These are phyloP conservation scores for Telmatochromis brachygnathus DNA, from an alignment of 2,113 vertebrate species.

Conservation along the genomic window DNA sequence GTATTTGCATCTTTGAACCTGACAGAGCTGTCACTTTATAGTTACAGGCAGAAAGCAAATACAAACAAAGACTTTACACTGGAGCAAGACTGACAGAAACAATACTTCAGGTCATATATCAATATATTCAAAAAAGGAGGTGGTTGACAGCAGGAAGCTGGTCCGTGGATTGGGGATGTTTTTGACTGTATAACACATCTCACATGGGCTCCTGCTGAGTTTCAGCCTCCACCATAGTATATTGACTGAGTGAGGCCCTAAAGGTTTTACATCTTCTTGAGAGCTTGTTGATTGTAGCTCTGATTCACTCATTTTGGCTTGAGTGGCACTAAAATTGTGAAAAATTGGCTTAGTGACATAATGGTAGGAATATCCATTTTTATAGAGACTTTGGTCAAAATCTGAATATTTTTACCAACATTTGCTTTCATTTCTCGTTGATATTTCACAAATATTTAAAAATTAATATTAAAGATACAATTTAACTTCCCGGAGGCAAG, in stretches of 20 bases:
- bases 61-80: conserved; percentile 27
- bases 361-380: not conserved
- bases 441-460: not conserved
- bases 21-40: not conserved
- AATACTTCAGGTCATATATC: conserved; percentile 59
- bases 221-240: not conserved
- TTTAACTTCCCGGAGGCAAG: not conserved
- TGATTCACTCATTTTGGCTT: not conserved
- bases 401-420: not conserved
- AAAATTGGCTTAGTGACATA: not conserved
- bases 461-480: not conserved
- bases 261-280: not conserved
- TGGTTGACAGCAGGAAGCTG: not conserved
- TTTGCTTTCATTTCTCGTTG: not conserved
- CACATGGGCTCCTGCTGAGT: not conserved
- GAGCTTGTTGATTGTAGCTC: not conserved
- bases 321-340: not conserved
- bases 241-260: not conserved
- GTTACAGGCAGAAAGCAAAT: conserved; percentile 14
- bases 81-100: conserved; percentile 10
- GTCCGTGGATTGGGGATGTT: not conserved
- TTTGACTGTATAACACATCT: not conserved
- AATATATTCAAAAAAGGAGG: conserved; percentile 15
- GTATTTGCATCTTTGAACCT: not conserved
- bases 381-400: not conserved